Percentiles rank a stretch among this genome's conserved stretches.
Evolutionary conservation across 2,797 vertebrate genomes (phyloP).

Genomic region (Babyrousa celebensis): DNA sequence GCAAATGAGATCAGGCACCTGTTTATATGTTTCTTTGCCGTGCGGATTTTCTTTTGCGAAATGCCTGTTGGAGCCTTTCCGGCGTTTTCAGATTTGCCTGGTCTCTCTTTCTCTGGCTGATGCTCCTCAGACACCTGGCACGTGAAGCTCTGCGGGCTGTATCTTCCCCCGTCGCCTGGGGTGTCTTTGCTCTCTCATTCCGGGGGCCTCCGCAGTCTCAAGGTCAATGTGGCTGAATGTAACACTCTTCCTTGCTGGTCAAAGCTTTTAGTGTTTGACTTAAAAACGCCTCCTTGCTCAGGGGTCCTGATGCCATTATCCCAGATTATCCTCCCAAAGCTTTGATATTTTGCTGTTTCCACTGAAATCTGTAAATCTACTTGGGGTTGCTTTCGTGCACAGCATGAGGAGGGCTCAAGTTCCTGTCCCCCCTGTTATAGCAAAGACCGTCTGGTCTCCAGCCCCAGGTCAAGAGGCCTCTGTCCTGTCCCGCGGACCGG

Average conservation of each 20-base stretch:
- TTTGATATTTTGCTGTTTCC: fast-evolving
- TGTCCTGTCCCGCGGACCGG: no score
- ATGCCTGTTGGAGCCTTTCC: neutral
- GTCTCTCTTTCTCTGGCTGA: fast-evolving
- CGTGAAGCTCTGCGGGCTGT: fast-evolving
- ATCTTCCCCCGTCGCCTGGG: fast-evolving
- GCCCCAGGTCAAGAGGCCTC: fast-evolving
- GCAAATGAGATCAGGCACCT: fast-evolving
- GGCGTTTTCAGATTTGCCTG: fast-evolving
- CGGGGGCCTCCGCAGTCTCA: neutral
- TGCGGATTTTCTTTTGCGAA: fast-evolving
- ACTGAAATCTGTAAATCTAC: fast-evolving
- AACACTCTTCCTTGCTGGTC: neutral
- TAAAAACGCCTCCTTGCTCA: neutral
- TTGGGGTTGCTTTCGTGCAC: fast-evolving
- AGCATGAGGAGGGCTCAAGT: neutral
- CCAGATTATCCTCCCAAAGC: fast-evolving
- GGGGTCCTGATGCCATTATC: fast-evolving
- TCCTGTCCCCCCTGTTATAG: fast-evolving
- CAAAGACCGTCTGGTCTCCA: fast-evolving
- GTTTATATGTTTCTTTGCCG: fast-evolving
- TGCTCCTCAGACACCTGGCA: fast-evolving
- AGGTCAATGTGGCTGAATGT: neutral
- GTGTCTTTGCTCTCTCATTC: neutral
- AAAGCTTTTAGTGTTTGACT: neutral